Evolutionary conservation across 2,797 vertebrate genomes (phyloP).

Genomic region (Thunnus albacares): DNA sequence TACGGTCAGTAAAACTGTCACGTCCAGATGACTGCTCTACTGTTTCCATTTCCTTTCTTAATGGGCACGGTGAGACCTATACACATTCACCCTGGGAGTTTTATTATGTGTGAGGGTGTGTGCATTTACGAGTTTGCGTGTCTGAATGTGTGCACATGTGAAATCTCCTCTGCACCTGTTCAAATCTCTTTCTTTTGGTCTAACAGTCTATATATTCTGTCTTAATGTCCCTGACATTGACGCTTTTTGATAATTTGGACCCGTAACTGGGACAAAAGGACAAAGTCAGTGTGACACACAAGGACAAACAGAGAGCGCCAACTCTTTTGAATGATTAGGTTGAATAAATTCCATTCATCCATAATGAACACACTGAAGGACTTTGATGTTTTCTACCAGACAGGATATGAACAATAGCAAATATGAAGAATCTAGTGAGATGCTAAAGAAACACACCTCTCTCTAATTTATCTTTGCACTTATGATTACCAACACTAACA

Average conservation of each 20-base stretch:
- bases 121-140: slow-evolving; percentile 41
- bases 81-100: slow-evolving; percentile 70
- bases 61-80: slow-evolving; percentile 58
- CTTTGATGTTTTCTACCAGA: slow-evolving; percentile 30
- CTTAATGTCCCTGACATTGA: background rate
- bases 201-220: slow-evolving; percentile 25
- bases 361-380: slow-evolving; percentile 1
- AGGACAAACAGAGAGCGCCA: background rate
- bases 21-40: slow-evolving; percentile 59
- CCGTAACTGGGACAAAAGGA: slow-evolving; percentile 19
- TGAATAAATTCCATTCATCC: slow-evolving; percentile 7
- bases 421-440: background rate
- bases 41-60: slow-evolving; percentile 72
- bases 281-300: background rate
- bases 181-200: slow-evolving; percentile 32
- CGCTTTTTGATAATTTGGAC: slow-evolving; percentile 27
- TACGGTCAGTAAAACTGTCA: slow-evolving; percentile 81
- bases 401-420: background rate
- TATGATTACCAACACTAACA: slow-evolving; percentile 47
- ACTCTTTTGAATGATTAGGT: slow-evolving; percentile 4
- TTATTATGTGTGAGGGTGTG: slow-evolving; percentile 70
- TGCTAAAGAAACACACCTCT: background rate
- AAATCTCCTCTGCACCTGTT: slow-evolving; percentile 64
- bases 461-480: slow-evolving; percentile 23
- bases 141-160: slow-evolving; percentile 12